Base-by-base conservation (phyloP, 92 coral and sea anemone species). In the Palythoa grandiflora region DNA sequence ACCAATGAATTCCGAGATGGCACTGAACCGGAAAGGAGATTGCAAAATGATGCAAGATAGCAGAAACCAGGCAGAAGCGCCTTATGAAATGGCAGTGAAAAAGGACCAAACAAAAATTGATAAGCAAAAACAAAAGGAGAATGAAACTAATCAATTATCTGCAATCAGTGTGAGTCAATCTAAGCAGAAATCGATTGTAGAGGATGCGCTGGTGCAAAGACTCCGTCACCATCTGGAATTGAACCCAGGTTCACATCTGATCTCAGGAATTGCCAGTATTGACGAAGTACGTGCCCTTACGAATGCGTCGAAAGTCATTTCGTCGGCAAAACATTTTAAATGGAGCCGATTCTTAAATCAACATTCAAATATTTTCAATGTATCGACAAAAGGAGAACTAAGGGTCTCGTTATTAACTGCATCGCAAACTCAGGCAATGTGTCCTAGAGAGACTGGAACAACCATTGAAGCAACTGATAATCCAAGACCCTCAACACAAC, bases 301-400 rank as follows among this genome's bases (percentile, higher is more conserved):
- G 4, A 8, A 13, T 13, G 38, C 61, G 15, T 20, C 63, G 11
- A 39, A 61, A 5, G 50, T 37, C 10, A 28, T 80, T 80, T 21
- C 20, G 40, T 80, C 74, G 6, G 7, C 50, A 16, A 44, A 66
- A 40, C 38, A 36, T 80, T 80, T 80, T 15, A 21, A 37, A 78
- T 78, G 83, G 83, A 16, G 17, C 35, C 71, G 48, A 37, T 78
- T 78, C 55, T 53, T 78, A 9, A 14, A 57, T 47, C 59, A 57
- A n/a, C 48, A 60, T 16, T 54, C 71, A 38, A 39, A 55, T 13
- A 54, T 47, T 57, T 78, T 78, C 50, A 59, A 0, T 13, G 20
- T 59, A 15, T 59, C 3, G 20, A n/a, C n/a, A 59, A 0, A 14
- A 2, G 17, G 19, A 59, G 65, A 59, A 3, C 19, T 59, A 0